Evolutionary conservation across 2,113 vertebrate species (phyloP).

Genomic region (Tupaia tana): DNA sequence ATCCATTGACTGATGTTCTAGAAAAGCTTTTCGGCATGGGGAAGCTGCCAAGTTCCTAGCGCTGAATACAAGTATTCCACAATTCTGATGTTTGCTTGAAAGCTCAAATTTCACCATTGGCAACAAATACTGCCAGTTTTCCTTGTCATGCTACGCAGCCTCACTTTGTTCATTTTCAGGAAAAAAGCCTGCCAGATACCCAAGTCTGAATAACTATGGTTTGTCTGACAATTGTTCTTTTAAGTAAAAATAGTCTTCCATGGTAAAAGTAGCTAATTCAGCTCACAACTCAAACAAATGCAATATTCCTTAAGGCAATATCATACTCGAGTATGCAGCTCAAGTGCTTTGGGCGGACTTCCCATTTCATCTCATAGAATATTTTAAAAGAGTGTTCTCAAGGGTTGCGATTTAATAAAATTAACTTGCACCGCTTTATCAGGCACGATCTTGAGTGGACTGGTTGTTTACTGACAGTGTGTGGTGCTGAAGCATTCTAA

Average conservation of each 20-base stretch:
- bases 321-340: background rate
- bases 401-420: background rate
- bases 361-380: background rate
- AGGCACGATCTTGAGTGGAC: background rate
- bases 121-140: constrained; percentile 55
- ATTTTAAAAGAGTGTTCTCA: background rate
- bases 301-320: background rate
- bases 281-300: background rate
- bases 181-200: background rate
- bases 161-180: constrained; percentile 42
- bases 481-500: accelerated
- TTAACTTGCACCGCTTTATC: background rate
- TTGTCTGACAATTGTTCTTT: constrained; percentile 23
- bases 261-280: background rate
- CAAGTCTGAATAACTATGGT: background rate
- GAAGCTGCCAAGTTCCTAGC: constrained; percentile 1
- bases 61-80: constrained; percentile 23
- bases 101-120: constrained; percentile 41
- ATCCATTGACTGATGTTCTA: background rate
- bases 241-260: constrained; percentile 29
- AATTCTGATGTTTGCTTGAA: constrained; percentile 54
- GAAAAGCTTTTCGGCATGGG: constrained; percentile 15
- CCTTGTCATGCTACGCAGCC: background rate
- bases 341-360: background rate
- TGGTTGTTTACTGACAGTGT: background rate